Evolutionary conservation across 2,888 invertebrate species (phyloP).

Genomic region (Adineta ricciae): DNA sequence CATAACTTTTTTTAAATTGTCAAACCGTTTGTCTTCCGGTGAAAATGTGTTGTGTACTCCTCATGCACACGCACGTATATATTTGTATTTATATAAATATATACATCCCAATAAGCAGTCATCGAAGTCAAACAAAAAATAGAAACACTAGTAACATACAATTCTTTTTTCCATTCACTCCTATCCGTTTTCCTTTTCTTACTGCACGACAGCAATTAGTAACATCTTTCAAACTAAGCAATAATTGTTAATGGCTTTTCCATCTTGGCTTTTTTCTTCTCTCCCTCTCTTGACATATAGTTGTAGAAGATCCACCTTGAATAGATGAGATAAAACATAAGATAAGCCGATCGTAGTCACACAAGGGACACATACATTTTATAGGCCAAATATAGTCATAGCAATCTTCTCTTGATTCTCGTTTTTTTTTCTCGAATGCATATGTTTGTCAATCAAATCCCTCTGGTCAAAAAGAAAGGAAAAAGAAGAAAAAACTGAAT

Average conservation of each 20-base stretch:
- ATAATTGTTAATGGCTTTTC: background rate
- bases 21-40: background rate
- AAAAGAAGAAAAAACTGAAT: background rate
- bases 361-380: background rate
- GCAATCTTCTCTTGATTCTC: background rate
- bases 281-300: background rate
- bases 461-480: background rate
- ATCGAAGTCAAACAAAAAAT: background rate
- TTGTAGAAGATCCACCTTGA: background rate
- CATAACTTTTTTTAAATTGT: background rate
- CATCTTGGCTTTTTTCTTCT: background rate
- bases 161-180: background rate
- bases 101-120: background rate
- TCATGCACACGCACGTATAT: too few relatives aligned
- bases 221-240: background rate
- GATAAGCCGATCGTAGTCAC: background rate
- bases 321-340: constrained; percentile 4
- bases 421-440: background rate
- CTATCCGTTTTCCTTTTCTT: background rate
- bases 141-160: background rate
- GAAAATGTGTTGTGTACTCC: background rate
- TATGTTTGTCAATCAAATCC: background rate
- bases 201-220: background rate
- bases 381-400: background rate
- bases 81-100: too few relatives aligned